A percentile compares a stretch with the other conserved stretches of the same genome.
Conservation (phyloP, 2,797 vertebrate genomes). For the Aldrovandia affinis region DNA sequence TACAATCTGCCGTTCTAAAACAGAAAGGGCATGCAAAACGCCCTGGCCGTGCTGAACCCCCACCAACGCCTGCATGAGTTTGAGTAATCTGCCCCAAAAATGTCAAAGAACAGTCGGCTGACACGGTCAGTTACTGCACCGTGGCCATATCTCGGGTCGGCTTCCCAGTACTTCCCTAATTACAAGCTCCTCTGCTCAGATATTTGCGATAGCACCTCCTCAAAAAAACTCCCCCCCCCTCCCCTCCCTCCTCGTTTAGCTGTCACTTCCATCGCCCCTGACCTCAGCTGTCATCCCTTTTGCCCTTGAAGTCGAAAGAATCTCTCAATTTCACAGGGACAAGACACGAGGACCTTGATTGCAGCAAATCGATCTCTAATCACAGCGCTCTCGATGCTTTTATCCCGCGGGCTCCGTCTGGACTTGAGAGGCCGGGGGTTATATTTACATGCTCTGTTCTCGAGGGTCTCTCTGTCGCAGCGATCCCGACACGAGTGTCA, state of each 20-base stretch:
- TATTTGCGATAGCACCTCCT: constrained; percentile 3
- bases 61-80: not conserved
- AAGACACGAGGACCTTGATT: constrained; percentile 72
- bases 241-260: constrained; percentile 39
- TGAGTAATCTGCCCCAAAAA: constrained; percentile 14
- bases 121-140: constrained; percentile 44
- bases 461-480: constrained; percentile 61
- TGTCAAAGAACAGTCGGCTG: constrained; percentile 36
- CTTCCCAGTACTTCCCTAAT: constrained; percentile 63
- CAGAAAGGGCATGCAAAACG: not conserved
- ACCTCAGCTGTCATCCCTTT: constrained; percentile 67
- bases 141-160: constrained; percentile 45
- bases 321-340: constrained; percentile 72
- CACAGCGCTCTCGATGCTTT: constrained; percentile 72
- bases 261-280: constrained; percentile 59
- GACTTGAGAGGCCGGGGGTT: constrained; percentile 69
- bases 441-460: constrained; percentile 78
- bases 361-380: constrained; percentile 81
- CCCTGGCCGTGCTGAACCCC: constrained; percentile 27
- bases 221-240: not conserved
- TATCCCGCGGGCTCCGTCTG: constrained; percentile 71
- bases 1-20: not conserved
- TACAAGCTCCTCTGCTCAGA: constrained; percentile 53
- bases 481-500: constrained; percentile 59
- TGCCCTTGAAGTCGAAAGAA: constrained; percentile 70